phyloP scores from a whole-genome alignment of 1,140 invertebrate species.

The Ips typographus region DNA sequence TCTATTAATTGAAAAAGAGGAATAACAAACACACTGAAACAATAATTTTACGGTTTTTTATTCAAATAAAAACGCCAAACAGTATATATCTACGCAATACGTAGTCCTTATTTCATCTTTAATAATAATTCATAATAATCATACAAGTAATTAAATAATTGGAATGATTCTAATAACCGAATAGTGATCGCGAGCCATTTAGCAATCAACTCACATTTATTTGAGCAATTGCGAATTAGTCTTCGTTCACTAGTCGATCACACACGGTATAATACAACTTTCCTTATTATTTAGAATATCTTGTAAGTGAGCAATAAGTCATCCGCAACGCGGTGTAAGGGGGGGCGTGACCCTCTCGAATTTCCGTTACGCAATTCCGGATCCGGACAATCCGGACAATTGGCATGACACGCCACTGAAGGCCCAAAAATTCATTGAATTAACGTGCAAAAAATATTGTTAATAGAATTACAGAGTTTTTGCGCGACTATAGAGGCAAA shows the following conservation, averaged over 20 bases:
- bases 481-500: neutral
- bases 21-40: too few species aligned
- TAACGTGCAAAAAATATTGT: too few species aligned
- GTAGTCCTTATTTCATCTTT: conserved; percentile 44
- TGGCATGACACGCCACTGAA: conserved; percentile 13
- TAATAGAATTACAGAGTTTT: neutral
- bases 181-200: too few species aligned
- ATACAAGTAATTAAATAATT: conserved; percentile 46
- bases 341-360: conserved; percentile 24
- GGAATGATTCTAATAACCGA: conserved; percentile 35
- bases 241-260: conserved; percentile 4
- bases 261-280: conserved; percentile 48
- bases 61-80: conserved; percentile 54
- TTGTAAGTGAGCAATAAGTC: conserved; percentile 52
- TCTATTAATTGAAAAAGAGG: too few species aligned
- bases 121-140: conserved; percentile 28
- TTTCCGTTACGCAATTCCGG: conserved; percentile 23
- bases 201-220: too few species aligned
- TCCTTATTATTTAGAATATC: conserved; percentile 54
- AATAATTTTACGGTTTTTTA: conserved; percentile 45
- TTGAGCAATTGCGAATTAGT: too few species aligned
- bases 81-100: conserved; percentile 52
- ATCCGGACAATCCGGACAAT: conserved; percentile 10
- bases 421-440: too few species aligned
- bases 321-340: conserved; percentile 46